Conservation (phyloP, 2,113 vertebrate genomes). For the Ammodytes dubius region DNA sequence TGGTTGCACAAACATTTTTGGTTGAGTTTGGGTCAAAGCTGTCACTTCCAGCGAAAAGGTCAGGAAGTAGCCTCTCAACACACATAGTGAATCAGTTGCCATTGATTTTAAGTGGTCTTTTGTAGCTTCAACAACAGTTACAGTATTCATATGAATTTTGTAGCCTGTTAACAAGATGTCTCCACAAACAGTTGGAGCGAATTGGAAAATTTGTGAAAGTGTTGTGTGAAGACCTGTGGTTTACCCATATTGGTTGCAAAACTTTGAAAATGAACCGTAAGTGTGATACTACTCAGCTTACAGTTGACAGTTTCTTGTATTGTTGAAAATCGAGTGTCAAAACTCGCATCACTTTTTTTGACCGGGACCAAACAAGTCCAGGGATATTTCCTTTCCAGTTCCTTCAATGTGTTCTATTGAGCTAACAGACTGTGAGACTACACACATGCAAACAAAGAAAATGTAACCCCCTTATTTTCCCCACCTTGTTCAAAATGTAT, state of each 20-base stretch:
- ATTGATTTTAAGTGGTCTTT: not conserved
- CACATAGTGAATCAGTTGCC: not conserved
- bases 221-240: conserved; percentile 14
- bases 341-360: not conserved
- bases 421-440: not conserved
- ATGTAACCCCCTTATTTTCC: not conserved
- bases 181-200: not conserved
- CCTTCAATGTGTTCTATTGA: not conserved
- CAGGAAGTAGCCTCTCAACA: not conserved
- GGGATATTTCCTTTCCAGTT: not conserved
- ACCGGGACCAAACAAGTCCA: not conserved
- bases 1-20: conserved; percentile 19
- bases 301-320: not conserved
- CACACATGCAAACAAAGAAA: not conserved
- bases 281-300: not conserved
- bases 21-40: conserved; percentile 21
- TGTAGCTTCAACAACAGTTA: not conserved
- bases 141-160: not conserved
- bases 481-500: conserved; percentile 9
- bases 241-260: not conserved
- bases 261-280: not conserved
- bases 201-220: not conserved
- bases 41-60: conserved; percentile 13
- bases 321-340: conserved; percentile 7
- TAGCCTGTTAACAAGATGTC: not conserved